Evolutionary conservation across 2,797 vertebrate genomes (phyloP).

Genomic region (Parauchenoglanis ngamensis): DNA sequence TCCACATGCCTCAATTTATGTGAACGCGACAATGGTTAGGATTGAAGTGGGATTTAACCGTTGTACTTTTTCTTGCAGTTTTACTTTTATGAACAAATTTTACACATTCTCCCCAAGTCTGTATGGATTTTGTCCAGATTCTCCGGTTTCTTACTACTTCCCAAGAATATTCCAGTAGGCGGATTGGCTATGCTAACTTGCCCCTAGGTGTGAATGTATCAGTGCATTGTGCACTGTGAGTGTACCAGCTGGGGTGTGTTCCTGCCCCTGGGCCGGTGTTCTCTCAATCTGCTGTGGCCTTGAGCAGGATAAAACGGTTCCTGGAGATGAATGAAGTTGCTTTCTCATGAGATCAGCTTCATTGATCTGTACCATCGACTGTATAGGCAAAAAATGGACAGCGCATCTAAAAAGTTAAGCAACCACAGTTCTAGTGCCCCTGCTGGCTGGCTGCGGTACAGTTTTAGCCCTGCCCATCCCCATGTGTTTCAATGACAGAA

Average conservation of each 20-base stretch:
- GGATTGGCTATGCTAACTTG: neutral
- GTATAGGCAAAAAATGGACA: no score
- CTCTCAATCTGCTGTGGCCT: neutral
- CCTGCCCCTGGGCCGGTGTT: neutral
- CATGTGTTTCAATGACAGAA: no score
- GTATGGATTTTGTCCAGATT: neutral
- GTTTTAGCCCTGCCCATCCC: no score
- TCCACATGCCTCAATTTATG: neutral
- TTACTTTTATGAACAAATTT: neutral
- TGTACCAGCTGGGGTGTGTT: neutral
- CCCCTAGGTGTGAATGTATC: neutral
- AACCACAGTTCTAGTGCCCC: no score
- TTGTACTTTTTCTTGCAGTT: neutral
- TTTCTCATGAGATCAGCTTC: neutral
- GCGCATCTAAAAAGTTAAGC: no score
- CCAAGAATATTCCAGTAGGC: neutral
- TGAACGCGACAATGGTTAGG: neutral
- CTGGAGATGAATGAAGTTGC: neutral
- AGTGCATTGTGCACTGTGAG: neutral
- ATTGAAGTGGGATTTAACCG: neutral
- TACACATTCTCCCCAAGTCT: neutral
- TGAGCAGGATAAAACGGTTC: neutral
- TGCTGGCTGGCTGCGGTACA: no score
- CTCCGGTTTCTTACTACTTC: neutral
- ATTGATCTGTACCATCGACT: neutral